Percentiles rank a stretch among this genome's conserved stretches.
Evolutionary conservation across 2,113 vertebrate species (phyloP).

Genomic region (Microtus richardsoni): DNA sequence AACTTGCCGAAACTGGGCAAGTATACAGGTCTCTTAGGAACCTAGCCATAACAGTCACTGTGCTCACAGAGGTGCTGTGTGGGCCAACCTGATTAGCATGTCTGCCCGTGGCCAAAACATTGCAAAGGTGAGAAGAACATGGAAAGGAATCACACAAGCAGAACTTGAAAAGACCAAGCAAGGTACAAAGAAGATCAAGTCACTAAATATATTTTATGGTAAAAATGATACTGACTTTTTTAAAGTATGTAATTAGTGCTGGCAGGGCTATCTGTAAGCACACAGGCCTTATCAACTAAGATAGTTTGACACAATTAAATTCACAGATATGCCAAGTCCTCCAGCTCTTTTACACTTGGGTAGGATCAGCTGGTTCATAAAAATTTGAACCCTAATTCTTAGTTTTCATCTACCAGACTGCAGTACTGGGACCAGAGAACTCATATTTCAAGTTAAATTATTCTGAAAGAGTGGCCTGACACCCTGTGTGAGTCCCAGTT

Average conservation of each 20-base stretch:
- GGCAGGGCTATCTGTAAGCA: neutral
- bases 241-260: conserved; percentile 13
- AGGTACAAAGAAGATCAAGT: conserved; percentile 38
- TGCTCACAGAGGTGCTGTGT: neutral
- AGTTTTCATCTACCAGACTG: neutral
- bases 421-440: neutral
- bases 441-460: neutral
- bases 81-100: neutral
- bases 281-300: neutral
- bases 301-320: neutral
- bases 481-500: neutral
- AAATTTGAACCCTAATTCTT: neutral
- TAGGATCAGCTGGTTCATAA: neutral
- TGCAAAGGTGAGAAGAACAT: neutral
- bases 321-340: neutral
- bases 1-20: neutral
- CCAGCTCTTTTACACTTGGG: neutral
- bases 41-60: neutral
- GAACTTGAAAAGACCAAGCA: neutral
- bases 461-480: neutral
- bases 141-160: neutral
- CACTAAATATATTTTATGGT: neutral
- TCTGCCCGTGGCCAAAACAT: neutral
- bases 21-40: neutral
- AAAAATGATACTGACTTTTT: conserved; percentile 27